Percentiles rank a stretch among this genome's conserved stretches.
phyloP scores from a whole-genome alignment of 1,140 invertebrate genomes.

The Drosophila oshimai region DNA sequence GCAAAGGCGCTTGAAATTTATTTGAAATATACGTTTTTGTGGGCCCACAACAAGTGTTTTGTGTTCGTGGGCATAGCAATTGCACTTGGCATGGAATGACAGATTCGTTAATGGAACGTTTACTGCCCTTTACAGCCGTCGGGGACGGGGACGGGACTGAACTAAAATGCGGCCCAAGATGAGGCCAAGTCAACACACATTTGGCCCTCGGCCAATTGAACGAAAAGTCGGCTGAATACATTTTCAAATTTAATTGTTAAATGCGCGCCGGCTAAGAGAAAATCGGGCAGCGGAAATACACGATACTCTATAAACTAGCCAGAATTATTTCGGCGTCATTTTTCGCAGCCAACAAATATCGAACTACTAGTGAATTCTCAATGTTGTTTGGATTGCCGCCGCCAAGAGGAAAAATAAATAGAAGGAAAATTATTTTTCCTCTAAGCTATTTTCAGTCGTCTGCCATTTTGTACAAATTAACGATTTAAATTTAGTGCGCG shows the following conservation, averaged over 20 bases:
- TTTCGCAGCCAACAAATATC: constrained; percentile 51
- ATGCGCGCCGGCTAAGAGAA: background rate
- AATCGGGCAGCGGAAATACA: constrained; percentile 32
- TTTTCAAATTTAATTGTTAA: constrained; percentile 41
- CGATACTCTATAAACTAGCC: constrained; percentile 29
- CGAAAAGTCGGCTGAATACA: constrained; percentile 15
- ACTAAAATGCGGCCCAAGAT: constrained; percentile 20
- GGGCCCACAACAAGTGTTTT: constrained; percentile 28
- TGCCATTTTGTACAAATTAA: constrained; percentile 69
- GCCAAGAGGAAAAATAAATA: constrained; percentile 16
- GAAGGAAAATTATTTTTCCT: constrained; percentile 39
- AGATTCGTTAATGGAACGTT: constrained; percentile 38
- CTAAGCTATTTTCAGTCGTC: constrained; percentile 37
- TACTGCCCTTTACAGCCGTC: constrained; percentile 57
- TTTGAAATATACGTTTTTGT: background rate
- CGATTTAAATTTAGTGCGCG: constrained; percentile 72
- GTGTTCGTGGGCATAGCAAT: background rate
- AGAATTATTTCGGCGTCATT: constrained; percentile 57
- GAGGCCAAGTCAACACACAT: constrained; percentile 57
- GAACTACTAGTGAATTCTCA: constrained; percentile 33
- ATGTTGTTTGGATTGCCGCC: constrained; percentile 21
- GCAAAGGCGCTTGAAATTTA: background rate
- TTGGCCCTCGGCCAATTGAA: constrained; percentile 40
- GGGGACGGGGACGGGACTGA: constrained; percentile 9
- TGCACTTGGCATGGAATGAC: constrained; percentile 43